Percentiles rank a stretch among this genome's conserved stretches.
Conservation (phyloP, 2,888 invertebrate species). For the Eristalis intricaria region DNA sequence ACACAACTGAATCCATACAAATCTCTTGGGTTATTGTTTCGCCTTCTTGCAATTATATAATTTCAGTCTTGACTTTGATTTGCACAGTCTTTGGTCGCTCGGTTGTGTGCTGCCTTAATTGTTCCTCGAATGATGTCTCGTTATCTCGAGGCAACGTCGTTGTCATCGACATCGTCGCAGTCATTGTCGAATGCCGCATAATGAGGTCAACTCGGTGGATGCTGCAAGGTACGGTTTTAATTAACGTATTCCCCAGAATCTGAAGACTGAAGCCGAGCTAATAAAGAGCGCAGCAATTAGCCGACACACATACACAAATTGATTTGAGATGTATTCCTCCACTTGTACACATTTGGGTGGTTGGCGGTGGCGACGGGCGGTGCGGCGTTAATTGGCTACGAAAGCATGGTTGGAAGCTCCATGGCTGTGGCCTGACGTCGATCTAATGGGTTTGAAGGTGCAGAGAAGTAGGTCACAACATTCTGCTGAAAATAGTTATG, state of each 20-base stretch:
- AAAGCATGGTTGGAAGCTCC: not conserved
- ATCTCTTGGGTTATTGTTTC: not conserved
- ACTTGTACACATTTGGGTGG: not conserved
- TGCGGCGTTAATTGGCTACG: not conserved
- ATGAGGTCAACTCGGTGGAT: not conserved
- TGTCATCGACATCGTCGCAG: not conserved
- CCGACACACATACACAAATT: not conserved
- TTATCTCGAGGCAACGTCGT: not conserved
- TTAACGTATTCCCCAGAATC: not conserved
- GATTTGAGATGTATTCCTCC: constrained; percentile 16
- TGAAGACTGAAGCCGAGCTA: not conserved
- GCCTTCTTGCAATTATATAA: not conserved
- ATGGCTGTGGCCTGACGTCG: not conserved
- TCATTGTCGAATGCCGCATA: not conserved
- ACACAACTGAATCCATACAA: not conserved
- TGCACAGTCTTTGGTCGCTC: not conserved
- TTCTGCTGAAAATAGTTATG: not conserved
- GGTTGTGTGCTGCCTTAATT: not conserved
- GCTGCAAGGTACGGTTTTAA: not conserved
- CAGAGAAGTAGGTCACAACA: not conserved
- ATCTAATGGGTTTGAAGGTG: not conserved
- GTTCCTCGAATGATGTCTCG: not conserved
- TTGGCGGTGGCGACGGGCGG: not conserved
- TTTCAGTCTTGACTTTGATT: not conserved
- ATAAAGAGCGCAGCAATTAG: not conserved